These are phyloP conservation scores for Macropodus opercularis DNA, from an alignment of 2,797 vertebrate species.

Conservation along the genomic window DNA sequence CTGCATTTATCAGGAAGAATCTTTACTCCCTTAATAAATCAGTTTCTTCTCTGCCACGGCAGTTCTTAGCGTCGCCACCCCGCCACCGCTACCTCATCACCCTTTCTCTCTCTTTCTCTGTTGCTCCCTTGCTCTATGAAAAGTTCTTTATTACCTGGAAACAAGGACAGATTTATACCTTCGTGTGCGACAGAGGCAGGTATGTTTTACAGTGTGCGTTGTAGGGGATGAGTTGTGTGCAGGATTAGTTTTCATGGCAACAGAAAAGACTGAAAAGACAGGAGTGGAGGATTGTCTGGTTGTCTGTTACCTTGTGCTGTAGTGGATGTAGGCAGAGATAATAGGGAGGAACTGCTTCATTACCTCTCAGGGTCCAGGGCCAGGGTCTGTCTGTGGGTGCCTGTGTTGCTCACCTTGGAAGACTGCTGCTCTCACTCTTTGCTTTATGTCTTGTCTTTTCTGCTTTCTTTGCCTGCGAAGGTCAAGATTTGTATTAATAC, in stretches of 20 bases:
- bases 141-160: constrained; percentile 73
- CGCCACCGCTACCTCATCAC: not conserved
- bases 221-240: constrained; percentile 62
- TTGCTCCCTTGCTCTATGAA: constrained; percentile 47
- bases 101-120: constrained; percentile 13
- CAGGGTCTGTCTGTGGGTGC: constrained; percentile 48
- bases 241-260: constrained; percentile 48
- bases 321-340: constrained; percentile 57
- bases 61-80: too few species aligned
- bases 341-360: constrained; percentile 65
- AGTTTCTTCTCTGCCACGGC: constrained; percentile 41
- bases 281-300: constrained; percentile 30
- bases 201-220: constrained; percentile 60
- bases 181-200: constrained; percentile 54
- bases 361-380: constrained; percentile 69
- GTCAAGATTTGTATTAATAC: constrained; percentile 31
- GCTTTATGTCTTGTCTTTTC: constrained; percentile 24
- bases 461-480: constrained; percentile 6
- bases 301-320: constrained; percentile 55
- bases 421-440: constrained; percentile 41
- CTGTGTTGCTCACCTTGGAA: constrained; percentile 61
- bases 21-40: constrained; percentile 57
- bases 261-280: constrained; percentile 15
- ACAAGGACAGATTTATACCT: constrained; percentile 71
- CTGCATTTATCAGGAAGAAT: constrained; percentile 62